Conservation (phyloP, 2,113 vertebrate genomes). For the Stegastes partitus region DNA sequence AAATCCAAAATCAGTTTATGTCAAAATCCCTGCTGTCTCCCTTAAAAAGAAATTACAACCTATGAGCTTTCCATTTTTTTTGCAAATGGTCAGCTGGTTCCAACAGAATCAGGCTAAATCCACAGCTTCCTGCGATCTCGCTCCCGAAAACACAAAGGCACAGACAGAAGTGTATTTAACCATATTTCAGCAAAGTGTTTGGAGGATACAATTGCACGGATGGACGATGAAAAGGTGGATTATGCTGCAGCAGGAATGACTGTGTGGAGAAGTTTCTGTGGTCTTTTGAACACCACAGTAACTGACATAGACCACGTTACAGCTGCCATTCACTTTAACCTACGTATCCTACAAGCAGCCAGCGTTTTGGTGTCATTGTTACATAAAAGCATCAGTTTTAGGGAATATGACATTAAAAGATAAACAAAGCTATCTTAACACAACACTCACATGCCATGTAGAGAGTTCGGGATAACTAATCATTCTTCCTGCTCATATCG, state of each 20-base stretch:
- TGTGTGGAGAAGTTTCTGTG: background rate
- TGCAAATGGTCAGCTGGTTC: too few relatives aligned
- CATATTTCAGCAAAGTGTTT: background rate
- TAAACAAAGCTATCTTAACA: constrained; percentile 7
- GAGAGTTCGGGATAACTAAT: background rate
- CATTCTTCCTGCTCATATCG: background rate
- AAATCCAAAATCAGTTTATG: background rate
- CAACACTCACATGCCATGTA: constrained; percentile 2
- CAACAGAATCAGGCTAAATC: too few relatives aligned
- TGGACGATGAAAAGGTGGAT: constrained; percentile 1
- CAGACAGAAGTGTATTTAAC: background rate
- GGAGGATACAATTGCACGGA: background rate
- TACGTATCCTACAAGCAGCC: background rate
- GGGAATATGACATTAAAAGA: background rate
- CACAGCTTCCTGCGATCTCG: too few relatives aligned
- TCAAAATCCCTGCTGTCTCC: background rate
- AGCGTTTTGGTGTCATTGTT: background rate
- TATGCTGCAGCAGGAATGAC: background rate
- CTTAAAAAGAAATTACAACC: too few relatives aligned
- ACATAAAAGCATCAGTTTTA: background rate
- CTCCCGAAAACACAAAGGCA: background rate
- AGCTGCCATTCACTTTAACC: constrained; percentile 34
- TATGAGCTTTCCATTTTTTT: too few relatives aligned
- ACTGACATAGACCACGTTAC: background rate
- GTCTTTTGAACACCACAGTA: background rate